Evolutionary conservation across 2,113 vertebrate genomes (phyloP).

Genomic region (Cheirogaleus medius): DNA sequence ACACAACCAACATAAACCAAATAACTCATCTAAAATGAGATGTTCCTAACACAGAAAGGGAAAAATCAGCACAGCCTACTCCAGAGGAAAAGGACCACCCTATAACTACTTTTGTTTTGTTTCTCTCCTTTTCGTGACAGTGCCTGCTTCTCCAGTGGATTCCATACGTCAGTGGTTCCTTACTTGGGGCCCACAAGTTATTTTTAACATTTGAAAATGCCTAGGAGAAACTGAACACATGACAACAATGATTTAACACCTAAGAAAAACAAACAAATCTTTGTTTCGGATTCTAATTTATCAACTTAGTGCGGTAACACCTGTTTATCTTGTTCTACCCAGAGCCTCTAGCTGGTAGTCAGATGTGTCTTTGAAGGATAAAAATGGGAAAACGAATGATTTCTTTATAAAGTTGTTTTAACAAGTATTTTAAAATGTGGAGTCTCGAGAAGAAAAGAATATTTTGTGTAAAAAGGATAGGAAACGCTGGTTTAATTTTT

Average conservation of each 20-base stretch:
- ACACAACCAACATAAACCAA: not conserved
- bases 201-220: not conserved
- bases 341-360: not conserved
- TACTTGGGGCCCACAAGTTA: not conserved
- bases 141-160: not conserved
- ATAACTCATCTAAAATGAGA: not conserved
- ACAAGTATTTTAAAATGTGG: not conserved
- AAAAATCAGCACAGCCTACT: not conserved
- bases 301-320: not conserved
- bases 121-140: not conserved
- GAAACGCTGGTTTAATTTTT: not conserved
- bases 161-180: not conserved
- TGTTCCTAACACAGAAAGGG: not conserved
- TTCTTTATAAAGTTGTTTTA: not conserved
- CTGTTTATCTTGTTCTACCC: slow-evolving; percentile 16
- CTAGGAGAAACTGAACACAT: not conserved
- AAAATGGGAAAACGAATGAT: not conserved
- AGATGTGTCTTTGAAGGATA: not conserved
- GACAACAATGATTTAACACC: not conserved
- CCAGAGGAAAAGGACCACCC: not conserved
- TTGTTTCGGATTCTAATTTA: slow-evolving; percentile 49
- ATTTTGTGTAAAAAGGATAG: not conserved
- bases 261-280: not conserved
- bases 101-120: not conserved
- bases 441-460: not conserved